These are phyloP conservation scores for roundworm (Caenorhabditis elegans) DNA, from an alignment of 1,140 invertebrate species.

Conservation along the genomic window WBcel235 BX284606.5:2255501-2256000, in stretches of 20 bases:
- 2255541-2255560: neutral
- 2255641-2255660: neutral
- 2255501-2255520: constrained; percentile 3
- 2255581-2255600: constrained; percentile 14
- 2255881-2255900: neutral
- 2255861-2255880: neutral
- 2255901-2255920: too few relatives aligned
- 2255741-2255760: neutral
- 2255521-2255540: neutral
- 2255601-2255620: neutral
- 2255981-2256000: too few relatives aligned
- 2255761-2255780: constrained; percentile 13
- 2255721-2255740: too few relatives aligned
- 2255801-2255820: constrained; percentile 3
- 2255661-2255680: neutral
- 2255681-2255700: neutral
- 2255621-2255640: neutral
- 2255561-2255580: neutral
- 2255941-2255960: too few relatives aligned
- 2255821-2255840: neutral
- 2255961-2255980: too few relatives aligned
- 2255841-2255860: too few relatives aligned
- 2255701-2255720: neutral
- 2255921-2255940: too few relatives aligned
- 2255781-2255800: neutral